Evolutionary conservation across 1,140 invertebrate genomes (phyloP).

Genomic region (Aphis gossypii): DNA sequence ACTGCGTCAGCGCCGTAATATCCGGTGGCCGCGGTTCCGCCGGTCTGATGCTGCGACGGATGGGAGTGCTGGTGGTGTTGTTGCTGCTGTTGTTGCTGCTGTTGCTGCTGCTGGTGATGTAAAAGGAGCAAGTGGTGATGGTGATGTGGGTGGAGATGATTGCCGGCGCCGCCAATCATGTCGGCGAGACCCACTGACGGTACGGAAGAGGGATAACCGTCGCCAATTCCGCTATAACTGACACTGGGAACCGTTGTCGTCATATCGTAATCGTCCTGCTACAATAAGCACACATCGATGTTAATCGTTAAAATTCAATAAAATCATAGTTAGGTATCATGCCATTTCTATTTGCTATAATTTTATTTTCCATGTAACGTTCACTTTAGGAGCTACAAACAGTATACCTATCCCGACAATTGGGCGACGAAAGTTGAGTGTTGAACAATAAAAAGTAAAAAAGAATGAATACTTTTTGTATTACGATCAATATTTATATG

Average conservation of each 20-base stretch:
- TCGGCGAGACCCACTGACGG: slow-evolving; percentile 33
- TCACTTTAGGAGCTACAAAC: no score
- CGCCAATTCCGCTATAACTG: slow-evolving; percentile 26
- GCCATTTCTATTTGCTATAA: no score
- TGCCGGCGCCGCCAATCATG: neutral
- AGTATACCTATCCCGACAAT: no score
- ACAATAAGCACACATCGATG: neutral
- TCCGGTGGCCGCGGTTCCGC: neutral
- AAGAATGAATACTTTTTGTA: no score
- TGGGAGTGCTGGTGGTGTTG: neutral
- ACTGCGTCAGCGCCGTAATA: neutral
- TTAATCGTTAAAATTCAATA: neutral
- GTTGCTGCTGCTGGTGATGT: slow-evolving; percentile 40
- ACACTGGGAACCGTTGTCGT: slow-evolving; percentile 52
- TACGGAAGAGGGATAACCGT: slow-evolving; percentile 42
- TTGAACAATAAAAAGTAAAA: no score
- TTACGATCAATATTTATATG: no score
- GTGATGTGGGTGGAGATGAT: slow-evolving; percentile 49
- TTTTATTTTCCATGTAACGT: no score
- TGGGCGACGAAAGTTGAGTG: no score
- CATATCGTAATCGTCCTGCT: slow-evolving; percentile 33
- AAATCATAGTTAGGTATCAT: neutral
- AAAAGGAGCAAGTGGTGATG: slow-evolving; percentile 42
- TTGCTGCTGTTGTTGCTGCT: slow-evolving; percentile 37
- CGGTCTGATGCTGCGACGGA: neutral